Base-by-base conservation (phyloP, 2,797 vertebrate species). In the Xenentodon cancila region DNA sequence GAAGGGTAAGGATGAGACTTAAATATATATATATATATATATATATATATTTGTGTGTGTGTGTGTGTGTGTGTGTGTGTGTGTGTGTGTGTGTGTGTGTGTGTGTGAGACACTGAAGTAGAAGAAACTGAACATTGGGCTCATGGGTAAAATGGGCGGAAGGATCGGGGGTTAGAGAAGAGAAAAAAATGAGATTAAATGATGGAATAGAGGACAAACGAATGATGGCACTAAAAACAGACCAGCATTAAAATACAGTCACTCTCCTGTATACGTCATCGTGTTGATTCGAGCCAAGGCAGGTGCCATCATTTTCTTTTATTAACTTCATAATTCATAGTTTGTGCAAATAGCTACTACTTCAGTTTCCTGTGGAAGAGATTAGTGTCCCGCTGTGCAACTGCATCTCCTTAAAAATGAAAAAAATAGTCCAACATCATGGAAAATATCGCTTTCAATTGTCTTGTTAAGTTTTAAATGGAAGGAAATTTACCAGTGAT, bases 151-250 rank as follows among this genome's bases (percentile, higher is more conserved):
- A 71, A 85, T 70, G 50, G 64, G 80, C 79, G 17, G 68, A 62
- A 19, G 54, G 34, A 79, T 58, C 40, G 44, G 9, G 17, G 27
- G 52, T 73, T 58, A 45, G 64, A 68, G 43, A 32, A 58, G 53
- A 58, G 70, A 69, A 72, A 25, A 25, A 78, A 77, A 75, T 40
- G 1, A 40, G 15, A 40, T 40, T 40, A 40, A 40, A 40, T 79
- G 82, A 84, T 80, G 62, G 71, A 74, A 52, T 56, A 58, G 49
- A 62, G 56, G 61, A 75, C 51, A 66, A 65, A 74, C 2, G 7
- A 53, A 65, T 52, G 55, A 64, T 77, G 61, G 47, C 75, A 74
- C 58, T 64, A 59, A 71, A 74, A 75, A 68, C 51, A 79, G 64
- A 61, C 54, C 59, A 47, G 55, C 45, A 47, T 44, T 67, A 56